These are phyloP conservation scores for Epirrita christyi DNA, from an alignment of 2,888 invertebrate genomes.

Conservation along the genomic window DNA sequence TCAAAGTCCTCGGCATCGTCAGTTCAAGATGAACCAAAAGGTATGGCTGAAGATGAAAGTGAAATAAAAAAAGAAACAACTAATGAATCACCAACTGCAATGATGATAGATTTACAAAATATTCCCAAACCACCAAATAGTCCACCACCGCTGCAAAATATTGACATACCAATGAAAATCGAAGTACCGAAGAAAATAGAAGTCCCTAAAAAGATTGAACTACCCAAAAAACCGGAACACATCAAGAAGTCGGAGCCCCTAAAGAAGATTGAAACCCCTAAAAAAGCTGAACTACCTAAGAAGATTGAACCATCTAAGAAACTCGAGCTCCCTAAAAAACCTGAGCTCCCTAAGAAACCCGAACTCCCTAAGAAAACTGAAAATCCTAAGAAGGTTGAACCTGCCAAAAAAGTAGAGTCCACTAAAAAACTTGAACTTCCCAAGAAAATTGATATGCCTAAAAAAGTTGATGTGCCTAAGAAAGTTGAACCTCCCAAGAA, in stretches of 20 bases:
- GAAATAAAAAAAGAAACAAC: slow-evolving; percentile 42
- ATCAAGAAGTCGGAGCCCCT: slow-evolving; percentile 47
- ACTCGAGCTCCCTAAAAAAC: slow-evolving; percentile 18
- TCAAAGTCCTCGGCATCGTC: slow-evolving; percentile 51
- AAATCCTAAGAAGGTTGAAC: slow-evolving; percentile 40
- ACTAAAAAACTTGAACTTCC: slow-evolving; percentile 42
- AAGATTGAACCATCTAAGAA: slow-evolving; percentile 17
- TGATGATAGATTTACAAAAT: slow-evolving; percentile 36
- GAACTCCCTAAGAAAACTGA: slow-evolving; percentile 38
- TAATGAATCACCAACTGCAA: slow-evolving; percentile 32
- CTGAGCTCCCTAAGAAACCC: slow-evolving; percentile 15
- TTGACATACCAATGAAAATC: slow-evolving; percentile 24
- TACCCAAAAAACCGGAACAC: slow-evolving; percentile 40
- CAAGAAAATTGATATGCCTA: slow-evolving; percentile 44
- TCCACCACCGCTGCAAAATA: slow-evolving; percentile 51
- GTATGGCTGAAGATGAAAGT: slow-evolving; percentile 33
- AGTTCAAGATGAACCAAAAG: slow-evolving; percentile 42
- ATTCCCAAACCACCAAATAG: slow-evolving; percentile 64
- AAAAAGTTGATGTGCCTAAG: slow-evolving; percentile 23
- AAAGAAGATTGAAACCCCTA: slow-evolving; percentile 37
- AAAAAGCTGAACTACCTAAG: slow-evolving; percentile 44
- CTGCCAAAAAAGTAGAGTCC: slow-evolving; percentile 26
- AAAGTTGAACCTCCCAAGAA: slow-evolving; percentile 45
- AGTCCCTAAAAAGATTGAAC: slow-evolving; percentile 4
- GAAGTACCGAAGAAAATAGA: slow-evolving; percentile 30